Evolutionary conservation across 2,888 invertebrate species (phyloP), one percentile per base, ranked within the genome.

Genomic region (Teleogryllus oceanicus): DNA sequence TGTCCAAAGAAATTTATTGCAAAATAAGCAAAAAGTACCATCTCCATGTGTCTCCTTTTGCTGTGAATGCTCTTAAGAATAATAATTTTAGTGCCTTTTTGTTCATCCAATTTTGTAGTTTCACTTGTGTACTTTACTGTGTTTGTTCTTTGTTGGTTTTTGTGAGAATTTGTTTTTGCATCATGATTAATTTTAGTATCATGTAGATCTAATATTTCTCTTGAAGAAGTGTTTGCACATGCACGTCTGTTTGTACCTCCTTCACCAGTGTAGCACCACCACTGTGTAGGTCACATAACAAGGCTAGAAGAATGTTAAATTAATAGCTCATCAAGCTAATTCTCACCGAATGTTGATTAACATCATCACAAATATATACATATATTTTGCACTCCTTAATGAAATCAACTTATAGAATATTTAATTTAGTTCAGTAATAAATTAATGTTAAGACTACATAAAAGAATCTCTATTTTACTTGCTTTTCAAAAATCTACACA

Each of bases 211-310:
- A 62, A 62, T 62, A 62, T 62, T 62, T 62, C 62, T 62, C 62
- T 62, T 62, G 62, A 8, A 62, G n/a, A n/a, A 62, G 13, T 13
- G 13, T 62, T 62, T 62, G 62, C 62, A 62, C 62, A 62, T 62
- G 62, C 62, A 62, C 62, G 62, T 62, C 62, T 18, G 62, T 62
- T 62, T 62, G 62, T 62, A 62, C n/a, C 13, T 62, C 62, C 62
- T 62, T 62, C 62, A 62, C 62, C 62, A 62, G 62, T 62, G 62
- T 62, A 62, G 62, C 62, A 62, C 62, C 13, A 62, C n/a, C n/a
- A 62, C 62, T 62, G 62, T 18, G 62, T 62, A 62, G 62, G 62
- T 62, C 62, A 62, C 62, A 12, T 62, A 16, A 18, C 37, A 37
- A 37, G 37, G 8, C 37, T 37, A 37, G 37, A 37, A 37, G 37